Evolutionary conservation across 1,140 invertebrate genomes (phyloP), one percentile per base, ranked within the genome.

Genomic region (Drosophila rhopaloa): DNA sequence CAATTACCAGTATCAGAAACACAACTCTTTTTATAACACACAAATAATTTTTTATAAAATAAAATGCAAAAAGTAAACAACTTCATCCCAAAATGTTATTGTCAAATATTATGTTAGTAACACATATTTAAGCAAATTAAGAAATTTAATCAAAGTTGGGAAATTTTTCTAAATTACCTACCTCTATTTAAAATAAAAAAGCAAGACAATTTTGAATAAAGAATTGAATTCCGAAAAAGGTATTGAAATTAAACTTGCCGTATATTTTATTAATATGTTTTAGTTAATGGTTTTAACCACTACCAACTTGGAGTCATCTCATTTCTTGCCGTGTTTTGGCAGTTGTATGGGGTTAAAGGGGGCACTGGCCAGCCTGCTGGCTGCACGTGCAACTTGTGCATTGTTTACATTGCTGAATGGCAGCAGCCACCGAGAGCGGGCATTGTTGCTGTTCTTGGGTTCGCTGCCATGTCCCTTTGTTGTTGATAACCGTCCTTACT

Each of bases 311-410:
- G 1, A 4, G 13, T 41, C 35, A 16, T 9, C 4, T n/a, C n/a
- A 16, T 61, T 61, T 72, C 56, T 61, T 35, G 7, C 55, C 37
- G 63, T 72, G 68, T 10, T 53, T 40, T 37, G 37, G 10, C 41
- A 38, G n/a, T 27, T 29, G 53, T 32, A 40, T 41, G 35, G n/a
- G 47, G 48, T 35, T 43, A 11, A 6, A 13, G 47, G 40, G 65
- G 47, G 47, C 46, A 71, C 46, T 57, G 70, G 46, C 50, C 54
- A 62, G 56, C 40, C 50, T 67, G 54, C 62, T 57, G 46, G 56
- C 47, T 88, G 79, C 83, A 88, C 83, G 83, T 88, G 84, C 76
- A 88, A 88, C 67, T 83, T 88, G 67, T 83, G 79, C 80, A 88
- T 89, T 88, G 83, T 88, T 88, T 88, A 88, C 83, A 89, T 66